These are phyloP conservation scores for Eurosta solidaginis DNA, from an alignment of 1,140 invertebrate genomes.

Conservation along the genomic window DNA sequence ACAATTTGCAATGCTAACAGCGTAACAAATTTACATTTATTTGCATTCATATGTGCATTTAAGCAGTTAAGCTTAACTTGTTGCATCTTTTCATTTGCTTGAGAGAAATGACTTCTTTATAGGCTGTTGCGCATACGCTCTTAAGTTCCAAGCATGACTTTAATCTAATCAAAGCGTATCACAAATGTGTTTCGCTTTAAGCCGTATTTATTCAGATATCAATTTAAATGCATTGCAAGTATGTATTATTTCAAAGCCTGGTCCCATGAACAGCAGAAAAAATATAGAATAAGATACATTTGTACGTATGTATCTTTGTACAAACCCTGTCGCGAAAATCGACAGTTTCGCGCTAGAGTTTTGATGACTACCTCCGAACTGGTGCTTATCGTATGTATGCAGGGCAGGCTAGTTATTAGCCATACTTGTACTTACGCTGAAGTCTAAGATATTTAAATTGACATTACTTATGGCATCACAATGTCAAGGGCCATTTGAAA, in stretches of 20 bases:
- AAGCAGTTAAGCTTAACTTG: not conserved
- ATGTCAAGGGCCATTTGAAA: too few relatives aligned
- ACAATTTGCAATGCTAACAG: not conserved
- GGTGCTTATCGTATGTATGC: too few relatives aligned
- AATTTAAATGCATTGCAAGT: not conserved
- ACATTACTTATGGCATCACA: too few relatives aligned
- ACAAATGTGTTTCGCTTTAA: not conserved
- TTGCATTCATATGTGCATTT: not conserved
- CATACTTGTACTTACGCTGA: too few relatives aligned
- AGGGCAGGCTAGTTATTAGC: too few relatives aligned
- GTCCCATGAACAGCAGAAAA: too few relatives aligned
- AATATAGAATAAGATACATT: too few relatives aligned
- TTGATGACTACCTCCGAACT: too few relatives aligned
- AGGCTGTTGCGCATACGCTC: not conserved
- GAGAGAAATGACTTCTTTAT: not conserved
- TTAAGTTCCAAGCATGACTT: not conserved
- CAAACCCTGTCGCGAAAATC: too few relatives aligned
- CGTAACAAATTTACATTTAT: not conserved
- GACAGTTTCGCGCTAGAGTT: too few relatives aligned
- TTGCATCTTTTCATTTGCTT: constrained; percentile 5
- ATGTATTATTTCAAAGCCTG: too few relatives aligned
- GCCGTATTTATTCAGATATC: not conserved
- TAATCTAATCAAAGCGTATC: constrained; percentile 15
- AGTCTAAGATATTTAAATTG: too few relatives aligned
- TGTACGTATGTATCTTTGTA: not conserved